Evolutionary conservation across 2,113 vertebrate genomes (phyloP).

Genomic region (Chloropsis cyanopogon): DNA sequence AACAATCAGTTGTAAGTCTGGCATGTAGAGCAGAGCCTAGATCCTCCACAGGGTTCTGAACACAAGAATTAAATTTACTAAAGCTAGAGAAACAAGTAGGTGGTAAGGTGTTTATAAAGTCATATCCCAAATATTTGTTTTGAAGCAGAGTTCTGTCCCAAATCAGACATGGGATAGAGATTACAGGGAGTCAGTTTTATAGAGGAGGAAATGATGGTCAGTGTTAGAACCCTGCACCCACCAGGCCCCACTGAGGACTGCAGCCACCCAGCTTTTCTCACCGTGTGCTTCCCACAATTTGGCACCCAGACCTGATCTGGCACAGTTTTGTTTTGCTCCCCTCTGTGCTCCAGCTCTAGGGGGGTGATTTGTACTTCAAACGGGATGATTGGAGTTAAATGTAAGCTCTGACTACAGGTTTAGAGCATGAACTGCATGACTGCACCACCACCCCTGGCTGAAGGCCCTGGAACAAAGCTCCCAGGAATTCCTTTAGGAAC

Average conservation of each 20-base stretch:
- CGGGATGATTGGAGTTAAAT: background rate
- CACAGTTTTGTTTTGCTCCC: background rate
- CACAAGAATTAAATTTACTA: background rate
- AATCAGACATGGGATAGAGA: background rate
- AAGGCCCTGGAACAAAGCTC: background rate
- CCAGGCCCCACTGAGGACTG: background rate
- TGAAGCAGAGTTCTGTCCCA: background rate
- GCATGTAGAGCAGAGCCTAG: background rate
- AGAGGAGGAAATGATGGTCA: background rate
- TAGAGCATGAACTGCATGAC: background rate
- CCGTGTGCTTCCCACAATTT: rapidly evolving
- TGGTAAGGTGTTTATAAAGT: background rate
- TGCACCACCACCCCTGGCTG: background rate
- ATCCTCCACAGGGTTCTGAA: background rate
- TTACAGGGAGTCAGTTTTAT: background rate
- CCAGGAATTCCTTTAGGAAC: background rate
- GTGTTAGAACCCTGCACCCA: background rate
- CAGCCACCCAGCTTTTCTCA: background rate
- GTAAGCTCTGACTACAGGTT: background rate
- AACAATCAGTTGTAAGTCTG: background rate
- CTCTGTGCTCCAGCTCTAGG: background rate
- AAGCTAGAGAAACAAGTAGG: background rate
- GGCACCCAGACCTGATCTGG: background rate
- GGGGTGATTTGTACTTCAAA: background rate
- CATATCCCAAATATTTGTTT: background rate